These are phyloP conservation scores for Agriopis leucophaearia DNA, from an alignment of 2,888 invertebrate genomes.

Conservation along the genomic window DNA sequence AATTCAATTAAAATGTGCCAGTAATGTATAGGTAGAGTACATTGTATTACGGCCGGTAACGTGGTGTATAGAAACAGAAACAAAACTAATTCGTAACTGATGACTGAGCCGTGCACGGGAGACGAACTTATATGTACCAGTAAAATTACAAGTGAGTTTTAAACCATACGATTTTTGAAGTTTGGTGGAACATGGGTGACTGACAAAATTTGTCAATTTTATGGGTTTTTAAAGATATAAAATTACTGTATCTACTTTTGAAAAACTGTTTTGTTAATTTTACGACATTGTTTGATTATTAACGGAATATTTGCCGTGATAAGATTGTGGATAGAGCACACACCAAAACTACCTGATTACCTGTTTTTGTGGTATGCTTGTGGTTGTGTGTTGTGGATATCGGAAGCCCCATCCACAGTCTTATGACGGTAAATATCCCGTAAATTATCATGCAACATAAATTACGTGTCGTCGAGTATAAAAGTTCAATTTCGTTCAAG, in stretches of 20 bases:
- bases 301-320: too few species aligned
- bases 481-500: slow-evolving; percentile 56
- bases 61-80: slow-evolving; percentile 58
- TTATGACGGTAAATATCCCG: too few species aligned
- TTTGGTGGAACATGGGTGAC: not conserved
- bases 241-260: too few species aligned
- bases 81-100: slow-evolving; percentile 83
- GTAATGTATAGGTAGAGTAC: slow-evolving; percentile 23
- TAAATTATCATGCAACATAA: not conserved
- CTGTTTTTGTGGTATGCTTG: too few species aligned
- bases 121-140: slow-evolving; percentile 72
- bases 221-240: too few species aligned
- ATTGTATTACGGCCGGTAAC: slow-evolving; percentile 44
- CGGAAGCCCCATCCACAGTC: too few species aligned
- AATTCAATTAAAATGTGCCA: not conserved
- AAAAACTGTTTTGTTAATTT: too few species aligned
- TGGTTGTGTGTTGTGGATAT: too few species aligned
- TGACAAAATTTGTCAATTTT: too few species aligned
- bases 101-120: slow-evolving; percentile 68
- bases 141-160: slow-evolving; percentile 72
- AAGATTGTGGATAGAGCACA: too few species aligned
- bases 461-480: slow-evolving; percentile 50
- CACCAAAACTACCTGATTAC: too few species aligned
- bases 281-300: too few species aligned
- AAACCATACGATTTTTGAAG: slow-evolving; percentile 56